Evolutionary conservation across 2,797 vertebrate species (phyloP).

Genomic region (Nannoperca obscura): DNA sequence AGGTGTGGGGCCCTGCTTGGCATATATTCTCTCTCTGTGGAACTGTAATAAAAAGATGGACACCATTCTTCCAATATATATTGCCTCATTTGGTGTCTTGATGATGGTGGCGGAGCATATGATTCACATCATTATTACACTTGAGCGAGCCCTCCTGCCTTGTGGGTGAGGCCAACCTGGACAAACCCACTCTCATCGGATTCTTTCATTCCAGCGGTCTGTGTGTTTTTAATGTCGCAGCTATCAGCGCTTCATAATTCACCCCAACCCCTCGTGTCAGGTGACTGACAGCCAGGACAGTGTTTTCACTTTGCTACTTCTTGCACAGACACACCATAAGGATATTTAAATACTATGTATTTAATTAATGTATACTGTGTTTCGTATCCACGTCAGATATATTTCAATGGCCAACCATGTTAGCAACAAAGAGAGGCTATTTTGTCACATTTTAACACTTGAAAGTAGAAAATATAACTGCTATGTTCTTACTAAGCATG

Average conservation of each 20-base stretch:
- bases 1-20: neutral
- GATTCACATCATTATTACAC: neutral
- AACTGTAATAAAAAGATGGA: neutral
- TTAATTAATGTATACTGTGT: neutral
- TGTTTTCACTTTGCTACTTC: neutral
- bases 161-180: neutral
- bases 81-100: neutral
- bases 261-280: neutral
- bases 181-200: neutral
- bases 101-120: neutral
- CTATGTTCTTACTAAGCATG: neutral
- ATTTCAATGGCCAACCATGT: too few species aligned
- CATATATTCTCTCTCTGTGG: neutral
- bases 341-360: neutral
- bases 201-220: neutral
- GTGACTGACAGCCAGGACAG: neutral
- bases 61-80: neutral
- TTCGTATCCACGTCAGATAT: neutral
- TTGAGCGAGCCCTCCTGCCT: too few species aligned
- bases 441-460: neutral
- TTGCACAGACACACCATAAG: neutral
- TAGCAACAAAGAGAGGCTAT: neutral
- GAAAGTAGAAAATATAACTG: neutral
- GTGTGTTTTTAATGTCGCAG: neutral
- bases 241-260: neutral